Evolutionary conservation across 2,113 vertebrate species (phyloP).

Genomic region (Lynx canadensis): DNA sequence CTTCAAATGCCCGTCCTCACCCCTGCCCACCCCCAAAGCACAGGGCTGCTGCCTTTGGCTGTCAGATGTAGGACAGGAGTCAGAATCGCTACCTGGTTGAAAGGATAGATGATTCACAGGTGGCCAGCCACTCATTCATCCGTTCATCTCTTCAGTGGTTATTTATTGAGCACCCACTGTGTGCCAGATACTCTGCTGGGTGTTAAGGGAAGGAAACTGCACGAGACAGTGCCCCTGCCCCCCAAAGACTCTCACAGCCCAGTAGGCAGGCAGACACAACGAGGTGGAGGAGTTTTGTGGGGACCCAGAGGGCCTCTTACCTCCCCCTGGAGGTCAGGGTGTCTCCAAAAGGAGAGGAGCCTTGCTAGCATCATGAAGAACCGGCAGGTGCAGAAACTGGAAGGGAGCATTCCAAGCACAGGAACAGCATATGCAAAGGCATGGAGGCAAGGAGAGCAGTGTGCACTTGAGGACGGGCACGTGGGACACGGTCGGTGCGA

Average conservation of each 20-base stretch:
- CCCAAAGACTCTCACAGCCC: not conserved
- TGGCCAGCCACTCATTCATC: not conserved
- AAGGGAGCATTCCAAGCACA: not conserved
- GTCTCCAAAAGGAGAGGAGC: not conserved
- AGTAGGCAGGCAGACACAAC: not conserved
- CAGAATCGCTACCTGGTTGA: not conserved
- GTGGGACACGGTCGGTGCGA: accelerated
- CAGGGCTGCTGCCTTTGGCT: not conserved
- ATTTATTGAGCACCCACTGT: not conserved
- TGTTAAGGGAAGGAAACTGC: not conserved
- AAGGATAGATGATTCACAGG: not conserved
- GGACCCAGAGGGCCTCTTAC: not conserved
- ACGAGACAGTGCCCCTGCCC: not conserved
- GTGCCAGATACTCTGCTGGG: not conserved
- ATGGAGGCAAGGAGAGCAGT: not conserved
- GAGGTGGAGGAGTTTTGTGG: not conserved
- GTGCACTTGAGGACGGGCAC: accelerated
- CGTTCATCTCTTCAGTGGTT: not conserved
- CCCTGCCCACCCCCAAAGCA: accelerated
- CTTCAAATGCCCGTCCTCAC: not conserved
- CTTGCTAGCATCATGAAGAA: not conserved
- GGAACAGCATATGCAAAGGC: not conserved
- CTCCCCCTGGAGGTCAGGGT: not conserved
- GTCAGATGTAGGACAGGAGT: too few species aligned
- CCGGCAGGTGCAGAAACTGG: not conserved